Percentiles rank a stretch among this genome's conserved stretches.
Conservation (phyloP, 1,140 invertebrate species). For the Sycobia sp. region DNA sequence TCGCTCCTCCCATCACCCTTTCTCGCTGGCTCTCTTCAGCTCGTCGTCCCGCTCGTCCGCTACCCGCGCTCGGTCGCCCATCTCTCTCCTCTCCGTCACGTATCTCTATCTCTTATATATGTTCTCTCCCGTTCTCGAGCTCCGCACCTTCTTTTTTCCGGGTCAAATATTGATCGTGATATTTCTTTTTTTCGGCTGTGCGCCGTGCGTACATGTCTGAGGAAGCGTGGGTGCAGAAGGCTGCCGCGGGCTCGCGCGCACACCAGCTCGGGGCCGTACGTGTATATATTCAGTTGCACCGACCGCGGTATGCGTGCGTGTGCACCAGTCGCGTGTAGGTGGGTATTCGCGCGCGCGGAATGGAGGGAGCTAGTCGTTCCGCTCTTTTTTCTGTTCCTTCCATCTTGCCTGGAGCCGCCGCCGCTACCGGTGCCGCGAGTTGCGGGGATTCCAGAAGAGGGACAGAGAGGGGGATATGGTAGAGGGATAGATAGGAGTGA, state of each 20-base stretch:
- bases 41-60: constrained; percentile 13
- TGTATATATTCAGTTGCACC: too few species aligned
- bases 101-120: constrained; percentile 11
- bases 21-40: background rate
- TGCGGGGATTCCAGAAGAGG: constrained; percentile 38
- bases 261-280: background rate
- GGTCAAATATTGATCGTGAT: constrained; percentile 55
- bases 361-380: constrained; percentile 35
- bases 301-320: too few species aligned
- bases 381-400: constrained; percentile 34
- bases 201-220: constrained; percentile 29
- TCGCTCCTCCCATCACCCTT: background rate
- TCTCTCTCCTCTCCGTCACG: background rate
- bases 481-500: constrained; percentile 15
- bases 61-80: background rate
- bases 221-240: background rate
- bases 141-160: constrained; percentile 38
- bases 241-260: background rate
- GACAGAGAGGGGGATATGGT: background rate
- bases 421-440: background rate
- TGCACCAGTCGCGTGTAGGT: too few species aligned
- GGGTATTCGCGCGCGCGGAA: background rate
- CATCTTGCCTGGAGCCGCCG: constrained; percentile 25
- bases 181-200: constrained; percentile 47
- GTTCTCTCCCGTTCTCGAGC: constrained; percentile 11